Base-by-base conservation (phyloP, 2,888 invertebrate species). In the Brachyptera putata region DNA sequence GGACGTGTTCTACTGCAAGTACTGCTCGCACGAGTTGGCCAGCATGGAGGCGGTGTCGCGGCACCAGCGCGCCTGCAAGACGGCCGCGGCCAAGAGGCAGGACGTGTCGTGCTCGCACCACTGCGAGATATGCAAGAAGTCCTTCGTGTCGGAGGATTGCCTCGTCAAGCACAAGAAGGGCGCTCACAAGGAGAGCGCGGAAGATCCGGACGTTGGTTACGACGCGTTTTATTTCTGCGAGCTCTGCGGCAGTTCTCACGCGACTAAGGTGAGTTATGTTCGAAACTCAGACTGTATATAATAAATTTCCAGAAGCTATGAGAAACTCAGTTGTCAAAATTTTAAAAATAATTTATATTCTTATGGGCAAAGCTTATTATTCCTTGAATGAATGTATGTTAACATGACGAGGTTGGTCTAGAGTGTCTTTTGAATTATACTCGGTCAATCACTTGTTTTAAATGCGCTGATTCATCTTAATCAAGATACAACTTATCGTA, bases 251-350 rank as follows among this genome's bases (percentile, higher is more conserved):
- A 73, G 74, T 55, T 75, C 77, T 0, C 75, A 76, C 67, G 72
- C 75, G 1, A 76, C 75, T 58, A 76, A 78, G 64, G 76, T 77
- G 70, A 77, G n/a, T n/a, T n/a, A n/a, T n/a, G n/a, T n/a, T n/a
- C n/a, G n/a, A n/a, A n/a, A n/a, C n/a, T n/a, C n/a, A n/a, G n/a
- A n/a, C n/a, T n/a, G n/a, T n/a, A n/a, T n/a, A n/a, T n/a, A n/a
- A n/a, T n/a, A n/a, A n/a, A n/a, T n/a, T n/a, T n/a, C n/a, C n/a
- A n/a, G n/a, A n/a, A n/a, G n/a, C n/a, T n/a, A n/a, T n/a, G n/a
- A n/a, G n/a, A n/a, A n/a, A n/a, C n/a, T n/a, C n/a, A n/a, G n/a
- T n/a, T n/a, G n/a, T n/a, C n/a, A n/a, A n/a, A n/a, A n/a, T n/a
- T n/a, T n/a, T n/a, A n/a, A n/a, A n/a, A n/a, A n/a, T n/a, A n/a